Evolutionary conservation across 2,888 invertebrate genomes (phyloP).

Genomic region (Drosophila cracens): DNA sequence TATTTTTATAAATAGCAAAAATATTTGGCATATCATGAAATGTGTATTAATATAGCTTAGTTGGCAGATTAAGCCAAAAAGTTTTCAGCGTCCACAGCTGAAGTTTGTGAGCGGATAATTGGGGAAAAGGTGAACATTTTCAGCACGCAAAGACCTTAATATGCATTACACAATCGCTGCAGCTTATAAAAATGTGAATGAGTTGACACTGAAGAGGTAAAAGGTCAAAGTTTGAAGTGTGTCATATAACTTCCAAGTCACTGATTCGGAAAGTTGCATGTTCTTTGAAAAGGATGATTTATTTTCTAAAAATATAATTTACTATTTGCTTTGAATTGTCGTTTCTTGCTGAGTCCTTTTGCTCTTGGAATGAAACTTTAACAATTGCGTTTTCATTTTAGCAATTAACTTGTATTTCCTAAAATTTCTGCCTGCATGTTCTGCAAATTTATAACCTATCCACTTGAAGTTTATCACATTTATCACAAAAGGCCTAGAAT

Average conservation of each 20-base stretch:
- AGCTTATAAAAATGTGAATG: constrained; percentile 2
- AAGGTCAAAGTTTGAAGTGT: neutral
- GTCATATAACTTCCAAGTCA: constrained; percentile 3
- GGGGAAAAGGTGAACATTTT: constrained; percentile 15
- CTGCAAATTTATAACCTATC: constrained; percentile 43
- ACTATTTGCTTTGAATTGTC: neutral
- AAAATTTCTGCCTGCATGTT: constrained; percentile 22
- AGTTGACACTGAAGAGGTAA: neutral
- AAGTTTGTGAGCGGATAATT: constrained; percentile 27
- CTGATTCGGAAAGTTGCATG: constrained; percentile 1
- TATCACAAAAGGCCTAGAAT: constrained; percentile 54
- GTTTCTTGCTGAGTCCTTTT: neutral
- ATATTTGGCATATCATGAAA: constrained; percentile 55
- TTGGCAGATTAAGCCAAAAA: neutral
- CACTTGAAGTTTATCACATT: constrained; percentile 47
- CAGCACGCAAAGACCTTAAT: constrained; percentile 15
- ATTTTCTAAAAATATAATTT: neutral
- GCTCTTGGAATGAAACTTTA: neutral
- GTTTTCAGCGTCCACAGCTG: constrained; percentile 4
- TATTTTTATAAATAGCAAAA: constrained; percentile 60
- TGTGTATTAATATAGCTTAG: constrained; percentile 36
- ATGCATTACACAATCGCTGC: constrained; percentile 15
- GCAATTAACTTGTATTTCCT: constrained; percentile 12
- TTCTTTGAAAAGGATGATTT: neutral
- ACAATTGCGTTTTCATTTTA: constrained; percentile 7